Percentiles rank a stretch among this genome's conserved stretches.
phyloP scores from a whole-genome alignment of 2,113 vertebrate species.

The Peucedramus taeniatus region DNA sequence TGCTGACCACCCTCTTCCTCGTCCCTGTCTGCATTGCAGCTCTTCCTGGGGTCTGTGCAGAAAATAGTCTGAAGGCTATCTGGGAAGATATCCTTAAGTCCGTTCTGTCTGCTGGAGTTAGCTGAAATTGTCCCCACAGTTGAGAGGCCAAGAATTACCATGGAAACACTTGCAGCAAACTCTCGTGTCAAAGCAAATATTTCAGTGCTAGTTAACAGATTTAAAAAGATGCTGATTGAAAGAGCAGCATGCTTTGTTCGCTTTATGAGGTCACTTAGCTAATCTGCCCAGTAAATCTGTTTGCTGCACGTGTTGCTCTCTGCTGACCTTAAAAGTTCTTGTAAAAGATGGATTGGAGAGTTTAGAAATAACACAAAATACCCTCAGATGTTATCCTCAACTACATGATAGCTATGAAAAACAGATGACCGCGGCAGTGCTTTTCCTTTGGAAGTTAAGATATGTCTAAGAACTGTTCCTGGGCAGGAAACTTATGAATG shows the following conservation, averaged over 20 bases:
- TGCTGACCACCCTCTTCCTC: background rate
- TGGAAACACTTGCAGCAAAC: constrained; percentile 20
- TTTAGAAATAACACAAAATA: background rate
- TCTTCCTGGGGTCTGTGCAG: fast-evolving
- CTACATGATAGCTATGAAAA: background rate
- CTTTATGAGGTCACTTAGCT: constrained; percentile 32
- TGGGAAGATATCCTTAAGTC: background rate
- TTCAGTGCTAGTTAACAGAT: constrained; percentile 26
- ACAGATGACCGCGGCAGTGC: background rate
- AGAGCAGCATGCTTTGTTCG: background rate
- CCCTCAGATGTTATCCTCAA: background rate
- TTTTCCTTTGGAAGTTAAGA: background rate
- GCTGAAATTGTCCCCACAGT: background rate
- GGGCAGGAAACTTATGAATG: background rate
- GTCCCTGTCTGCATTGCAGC: background rate
- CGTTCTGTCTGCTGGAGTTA: background rate
- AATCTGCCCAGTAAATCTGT: constrained; percentile 40
- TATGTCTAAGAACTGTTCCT: background rate
- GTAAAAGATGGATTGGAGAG: background rate
- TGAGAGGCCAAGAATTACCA: background rate
- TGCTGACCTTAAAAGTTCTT: constrained; percentile 25
- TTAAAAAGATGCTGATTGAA: constrained; percentile 21
- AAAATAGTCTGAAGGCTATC: background rate
- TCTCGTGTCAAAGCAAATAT: background rate
- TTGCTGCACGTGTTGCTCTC: background rate